Evolutionary conservation across 2,113 vertebrate genomes (phyloP), one percentile per base, ranked within the genome.

Genomic region (Tichodroma muraria): DNA sequence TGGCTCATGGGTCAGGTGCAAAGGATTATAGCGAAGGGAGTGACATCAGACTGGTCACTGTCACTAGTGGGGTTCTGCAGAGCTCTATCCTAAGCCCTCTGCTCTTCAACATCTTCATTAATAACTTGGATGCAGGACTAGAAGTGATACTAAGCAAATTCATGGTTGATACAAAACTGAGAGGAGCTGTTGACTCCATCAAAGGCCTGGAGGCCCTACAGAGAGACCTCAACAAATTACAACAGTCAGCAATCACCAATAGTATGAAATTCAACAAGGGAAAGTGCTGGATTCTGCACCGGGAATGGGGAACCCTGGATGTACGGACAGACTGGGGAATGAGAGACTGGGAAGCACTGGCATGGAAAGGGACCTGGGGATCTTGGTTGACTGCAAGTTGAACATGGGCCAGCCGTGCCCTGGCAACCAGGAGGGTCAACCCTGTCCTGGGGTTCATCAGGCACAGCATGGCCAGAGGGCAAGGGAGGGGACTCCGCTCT

Each of bases 401-500:
- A 75, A 49, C 0, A 1, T 40, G 35, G n/a, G 10, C 5, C 50
- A 85, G 35, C 42, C n/a, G 24, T 65, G 70, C 13, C 24, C 60
- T 49, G 30, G 42, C 70, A 85, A 35, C 42, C 50, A 75, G 35
- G 50, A 35, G 24, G 24, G 30, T 19, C n/a, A 20, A 3, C 2
- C 9, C 8, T 56, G 12, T 30, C 19, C 40, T 47, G 15, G 15
- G 15, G 10, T 2, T 0, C n/a, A 30, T 40, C 13, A 11, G 50
- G 30, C 19, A 19, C 40, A 47, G 15, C 49, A 28, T 28, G 1
- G 0, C 8, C 40, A 73, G 19, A 50, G 0, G n/a, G n/a, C 30
- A 75, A 23, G 23, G 30, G 30, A 24, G 23, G 9, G n/a, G 30
- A 64, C 33, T 38, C n/a, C 38, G 19, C 28, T 64, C 23, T 73